Base-by-base conservation (phyloP, 2,113 vertebrate genomes). In the Hepsetus odoe region DNA sequence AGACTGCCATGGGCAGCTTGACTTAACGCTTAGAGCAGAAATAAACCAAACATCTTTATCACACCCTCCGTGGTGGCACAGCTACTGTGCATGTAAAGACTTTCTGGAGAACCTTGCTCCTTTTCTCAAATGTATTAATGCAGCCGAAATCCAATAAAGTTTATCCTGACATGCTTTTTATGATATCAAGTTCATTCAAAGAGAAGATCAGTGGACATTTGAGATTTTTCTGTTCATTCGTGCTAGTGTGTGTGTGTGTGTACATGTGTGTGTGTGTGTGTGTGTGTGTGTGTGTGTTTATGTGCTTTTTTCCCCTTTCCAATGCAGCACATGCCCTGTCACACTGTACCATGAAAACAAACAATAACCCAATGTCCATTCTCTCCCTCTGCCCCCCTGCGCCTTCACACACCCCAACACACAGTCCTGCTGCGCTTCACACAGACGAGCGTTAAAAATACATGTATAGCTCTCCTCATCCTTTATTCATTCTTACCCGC, bases 391-490 rank as follows among this genome's bases (percentile, higher is more conserved):
- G 65, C 76, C 76, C 69, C n/a, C 76, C 51, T 76, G 53, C 58
- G 61, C 72, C 69, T 76, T 78, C 75, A 80, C 44, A 82, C 77
- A 82, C 35, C 67, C 73, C 74, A 81, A 61, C 82, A 77, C 69
- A 58, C 76, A 70, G 69, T 80, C 65, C 89, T 88, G 86, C 85
- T 89, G 90, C 87, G 89, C 93, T 92, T 93, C 92, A 92, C 89
- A 92, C 85, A 71, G 84, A 83, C 82, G 83, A 75, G 83, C 67
- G 89, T 93, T 94, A 91, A 94, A 94, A 93, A 94, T 94, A 93
- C 91, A 94, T 94, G 92, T 90, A 91, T 88, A 91, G 89, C 91
- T 88, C 84, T 83, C 87, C 90, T 94, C 91, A 92, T 93, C 85
- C 89, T 88, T 93, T 93, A 93, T 94, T 93, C 89, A 94, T 90